Conservation (phyloP, 2,797 vertebrate species). For the Acrossocheilus fasciatus region DNA sequence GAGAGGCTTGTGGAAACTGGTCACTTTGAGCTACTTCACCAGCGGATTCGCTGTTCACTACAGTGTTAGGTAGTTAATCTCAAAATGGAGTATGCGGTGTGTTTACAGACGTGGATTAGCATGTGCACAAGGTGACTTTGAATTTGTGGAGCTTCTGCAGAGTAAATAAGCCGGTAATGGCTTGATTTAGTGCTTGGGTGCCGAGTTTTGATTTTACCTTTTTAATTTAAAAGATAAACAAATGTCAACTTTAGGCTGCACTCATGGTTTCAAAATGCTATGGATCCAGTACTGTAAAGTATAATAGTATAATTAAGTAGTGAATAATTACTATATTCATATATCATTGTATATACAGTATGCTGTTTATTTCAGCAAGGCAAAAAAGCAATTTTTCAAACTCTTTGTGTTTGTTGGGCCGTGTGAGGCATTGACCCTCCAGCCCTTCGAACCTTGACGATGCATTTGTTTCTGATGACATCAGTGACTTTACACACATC, state of each 20-base stretch:
- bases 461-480: neutral
- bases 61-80: neutral
- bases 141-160: neutral
- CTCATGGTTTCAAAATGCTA: neutral
- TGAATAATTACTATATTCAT: neutral
- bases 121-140: constrained; percentile 12
- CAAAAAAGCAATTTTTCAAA: neutral
- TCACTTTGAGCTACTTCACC: neutral
- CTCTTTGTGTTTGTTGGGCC: neutral
- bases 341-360: neutral
- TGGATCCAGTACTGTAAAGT: neutral
- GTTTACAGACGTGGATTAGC: constrained; percentile 15
- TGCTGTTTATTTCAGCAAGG: neutral
- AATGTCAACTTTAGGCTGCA: neutral
- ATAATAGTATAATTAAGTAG: neutral
- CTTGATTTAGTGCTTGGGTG: neutral
- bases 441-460: neutral
- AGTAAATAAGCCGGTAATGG: neutral
- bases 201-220: neutral
- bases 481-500: neutral
- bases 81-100: neutral
- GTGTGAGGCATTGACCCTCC: neutral
- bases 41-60: neutral
- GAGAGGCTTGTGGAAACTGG: neutral
- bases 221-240: neutral